phyloP scores from a whole-genome alignment of 1,140 invertebrate genomes.

The Campoletis sonorensis region DNA sequence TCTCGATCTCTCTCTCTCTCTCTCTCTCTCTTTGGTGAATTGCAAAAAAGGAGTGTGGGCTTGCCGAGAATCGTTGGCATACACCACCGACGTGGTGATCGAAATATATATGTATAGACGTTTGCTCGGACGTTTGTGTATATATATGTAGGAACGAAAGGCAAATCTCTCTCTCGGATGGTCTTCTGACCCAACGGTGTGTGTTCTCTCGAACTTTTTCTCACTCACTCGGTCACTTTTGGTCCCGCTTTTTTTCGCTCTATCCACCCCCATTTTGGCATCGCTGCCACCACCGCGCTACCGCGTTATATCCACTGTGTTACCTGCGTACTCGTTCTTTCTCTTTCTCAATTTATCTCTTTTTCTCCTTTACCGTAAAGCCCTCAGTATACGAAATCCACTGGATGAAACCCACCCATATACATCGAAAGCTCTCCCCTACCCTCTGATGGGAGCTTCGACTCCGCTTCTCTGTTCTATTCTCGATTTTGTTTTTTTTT shows the following conservation, averaged over 20 bases:
- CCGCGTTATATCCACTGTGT: slow-evolving; percentile 30
- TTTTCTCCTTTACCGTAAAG: slow-evolving; percentile 8
- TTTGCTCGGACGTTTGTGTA: not conserved
- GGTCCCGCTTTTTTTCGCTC: slow-evolving; percentile 45
- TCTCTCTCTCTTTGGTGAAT: slow-evolving; percentile 26
- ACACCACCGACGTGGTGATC: not conserved
- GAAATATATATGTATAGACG: not conserved
- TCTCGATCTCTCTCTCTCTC: not conserved
- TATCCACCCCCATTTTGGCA: slow-evolving; percentile 32
- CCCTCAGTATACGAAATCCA: not conserved
- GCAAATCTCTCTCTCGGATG: slow-evolving; percentile 28
- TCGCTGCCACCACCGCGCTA: slow-evolving; percentile 57
- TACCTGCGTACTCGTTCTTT: slow-evolving; percentile 49
- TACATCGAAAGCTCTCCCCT: not conserved
- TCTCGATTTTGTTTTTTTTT: slow-evolving; percentile 53
- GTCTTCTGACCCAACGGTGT: slow-evolving; percentile 17
- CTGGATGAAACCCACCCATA: not conserved
- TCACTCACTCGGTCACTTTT: slow-evolving; percentile 43
- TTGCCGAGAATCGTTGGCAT: not conserved
- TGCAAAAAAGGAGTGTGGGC: not conserved
- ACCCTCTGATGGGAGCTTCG: not conserved
- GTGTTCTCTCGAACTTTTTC: slow-evolving; percentile 46
- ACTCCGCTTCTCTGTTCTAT: slow-evolving; percentile 48
- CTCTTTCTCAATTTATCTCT: slow-evolving; percentile 20
- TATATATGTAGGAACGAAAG: not conserved